Percentiles rank a stretch among this genome's conserved stretches.
These are phyloP conservation scores for Drosophila prostipennis DNA, from an alignment of 2,888 invertebrate species.

Conservation along the genomic window DNA sequence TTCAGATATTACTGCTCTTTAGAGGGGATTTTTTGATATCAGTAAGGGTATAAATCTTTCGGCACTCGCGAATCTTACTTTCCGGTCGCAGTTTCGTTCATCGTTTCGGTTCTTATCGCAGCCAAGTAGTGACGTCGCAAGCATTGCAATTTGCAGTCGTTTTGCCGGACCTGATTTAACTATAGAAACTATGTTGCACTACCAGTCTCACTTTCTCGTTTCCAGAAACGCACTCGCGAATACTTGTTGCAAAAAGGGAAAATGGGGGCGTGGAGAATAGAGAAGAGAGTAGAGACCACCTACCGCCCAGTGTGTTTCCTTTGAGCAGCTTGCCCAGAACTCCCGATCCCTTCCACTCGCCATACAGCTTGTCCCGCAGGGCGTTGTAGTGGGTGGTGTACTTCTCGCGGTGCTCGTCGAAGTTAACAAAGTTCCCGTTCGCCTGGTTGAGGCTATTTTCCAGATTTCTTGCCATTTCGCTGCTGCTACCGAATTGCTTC, in stretches of 20 bases:
- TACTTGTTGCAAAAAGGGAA: no score
- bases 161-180: neutral
- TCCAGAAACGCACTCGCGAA: neutral
- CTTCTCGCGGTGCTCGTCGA: constrained; percentile 5
- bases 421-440: constrained; percentile 11
- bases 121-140: neutral
- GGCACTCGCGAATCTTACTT: neutral
- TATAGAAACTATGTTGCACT: neutral
- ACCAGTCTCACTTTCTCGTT: neutral
- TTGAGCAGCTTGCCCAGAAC: constrained; percentile 35
- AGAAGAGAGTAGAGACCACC: neutral
- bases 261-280: neutral
- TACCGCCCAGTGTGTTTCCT: constrained; percentile 58
- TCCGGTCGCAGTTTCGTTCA: neutral
- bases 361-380: constrained; percentile 28
- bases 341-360: constrained; percentile 4
- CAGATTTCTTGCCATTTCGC: constrained; percentile 9
- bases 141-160: neutral
- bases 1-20: neutral
- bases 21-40: no score
- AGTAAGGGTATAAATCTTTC: neutral
- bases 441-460: constrained; percentile 8
- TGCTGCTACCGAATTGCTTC: neutral
- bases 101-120: constrained; percentile 3
- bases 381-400: constrained; percentile 26